Conservation (phyloP, 1,140 invertebrate species). For the Neodiprion lecontei region DNA sequence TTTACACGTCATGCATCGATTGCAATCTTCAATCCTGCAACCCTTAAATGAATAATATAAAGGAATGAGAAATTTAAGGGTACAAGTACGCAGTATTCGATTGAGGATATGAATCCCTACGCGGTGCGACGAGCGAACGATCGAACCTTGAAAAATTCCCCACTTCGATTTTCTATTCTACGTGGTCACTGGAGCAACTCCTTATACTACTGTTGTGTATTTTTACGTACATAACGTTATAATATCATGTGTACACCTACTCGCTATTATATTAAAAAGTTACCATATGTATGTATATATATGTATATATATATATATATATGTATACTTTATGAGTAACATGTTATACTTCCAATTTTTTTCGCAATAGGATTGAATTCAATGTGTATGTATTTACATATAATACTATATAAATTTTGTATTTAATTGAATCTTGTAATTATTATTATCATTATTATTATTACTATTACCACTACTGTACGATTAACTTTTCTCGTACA, state of each 20-base stretch:
- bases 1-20: neutral
- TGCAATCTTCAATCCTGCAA: neutral
- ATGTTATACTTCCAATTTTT: neutral
- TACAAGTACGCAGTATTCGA: no score
- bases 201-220: no score
- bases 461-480: constrained; percentile 13
- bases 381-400: constrained; percentile 8
- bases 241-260: constrained; percentile 21
- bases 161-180: no score
- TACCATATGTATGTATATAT: neutral
- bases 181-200: no score
- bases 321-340: constrained; percentile 18
- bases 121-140: no score
- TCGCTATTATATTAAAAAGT: neutral
- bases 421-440: neutral
- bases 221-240: constrained; percentile 16
- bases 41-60: no score
- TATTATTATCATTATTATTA: constrained; percentile 17
- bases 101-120: no score
- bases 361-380: constrained; percentile 1
- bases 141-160: no score
- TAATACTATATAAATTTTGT: neutral
- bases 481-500: constrained; percentile 12
- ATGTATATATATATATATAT: constrained; percentile 19
- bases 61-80: no score